Evolutionary conservation across 2,888 invertebrate species (phyloP), one percentile per base, ranked within the genome.

Genomic region (Dasysyrphus albostriatus): DNA sequence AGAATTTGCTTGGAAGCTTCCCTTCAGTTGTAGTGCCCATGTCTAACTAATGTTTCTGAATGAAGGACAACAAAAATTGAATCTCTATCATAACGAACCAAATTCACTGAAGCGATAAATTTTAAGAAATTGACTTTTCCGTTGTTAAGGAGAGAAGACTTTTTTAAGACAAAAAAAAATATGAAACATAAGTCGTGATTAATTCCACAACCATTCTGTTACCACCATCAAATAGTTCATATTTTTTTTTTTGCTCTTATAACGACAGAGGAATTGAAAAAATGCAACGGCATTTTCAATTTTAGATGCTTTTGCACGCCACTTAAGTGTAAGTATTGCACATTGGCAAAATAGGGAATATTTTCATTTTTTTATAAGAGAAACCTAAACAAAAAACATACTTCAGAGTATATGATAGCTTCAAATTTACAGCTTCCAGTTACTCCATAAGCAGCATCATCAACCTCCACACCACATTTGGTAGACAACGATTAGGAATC

Each of bases 61-160:
- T 2, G 8, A 5, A 3, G 2, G 24, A 24, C 24, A 19, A 39
- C 3, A 29, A 61, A 70, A 47, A 47, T 10, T 29, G 32, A 24
- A 69, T 65, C 58, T 19, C 49, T n/a, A n/a, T 39, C 24, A 16
- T 73, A 76, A 73, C 67, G 77, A 81, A 69, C 77, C 29, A 58
- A 77, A 61, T 67, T 69, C 72, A 37, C 29, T 80, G 67, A 61
- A 80, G 76, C 79, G 61, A 88, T 88, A 79, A 83, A 88, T 83
- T 88, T 83, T 76, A 76, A 83, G 67, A 76, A 83, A 83, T 88
- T 83, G 87, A 79, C 79, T 83, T 88, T 76, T 79, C 47, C 76
- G 58, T 67, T 83, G 47, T 74, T 77, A 75, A 42, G 65, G 65
- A 51, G 47, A 19, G 24, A 49, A 69, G n/a, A 59, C 1, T 6